These are phyloP conservation scores for Oryzias melastigma DNA, from an alignment of 2,113 vertebrate species.

Conservation along the genomic window DNA sequence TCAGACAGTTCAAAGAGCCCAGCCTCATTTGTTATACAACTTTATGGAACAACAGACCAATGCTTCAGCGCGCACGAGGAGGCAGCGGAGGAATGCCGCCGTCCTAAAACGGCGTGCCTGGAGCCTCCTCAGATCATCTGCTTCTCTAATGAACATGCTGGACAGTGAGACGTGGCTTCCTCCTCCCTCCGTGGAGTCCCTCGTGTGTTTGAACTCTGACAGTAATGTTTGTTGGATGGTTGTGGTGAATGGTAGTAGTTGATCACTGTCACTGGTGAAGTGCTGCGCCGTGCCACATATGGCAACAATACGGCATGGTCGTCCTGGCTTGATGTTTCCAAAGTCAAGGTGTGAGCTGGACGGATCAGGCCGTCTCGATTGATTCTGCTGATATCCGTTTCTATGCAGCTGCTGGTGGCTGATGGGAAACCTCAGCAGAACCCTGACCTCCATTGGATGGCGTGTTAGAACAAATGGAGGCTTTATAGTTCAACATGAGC, in stretches of 20 bases:
- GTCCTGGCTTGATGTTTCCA: constrained; percentile 69
- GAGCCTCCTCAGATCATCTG: constrained; percentile 57
- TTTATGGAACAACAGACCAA: constrained; percentile 74
- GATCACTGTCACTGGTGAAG: constrained; percentile 72
- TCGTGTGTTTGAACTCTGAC: constrained; percentile 59
- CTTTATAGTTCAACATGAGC: too few relatives aligned
- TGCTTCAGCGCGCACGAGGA: constrained; percentile 62
- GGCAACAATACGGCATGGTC: constrained; percentile 80
- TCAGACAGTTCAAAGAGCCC: constrained; percentile 80
- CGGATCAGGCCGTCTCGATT: constrained; percentile 64
- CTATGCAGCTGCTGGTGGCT: constrained; percentile 42
- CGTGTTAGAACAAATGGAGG: too few relatives aligned
- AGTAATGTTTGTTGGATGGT: constrained; percentile 58
- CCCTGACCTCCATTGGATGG: neutral
- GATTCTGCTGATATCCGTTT: constrained; percentile 53
- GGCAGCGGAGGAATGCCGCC: constrained; percentile 59
- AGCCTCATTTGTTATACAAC: constrained; percentile 81
- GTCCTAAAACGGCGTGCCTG: constrained; percentile 44
- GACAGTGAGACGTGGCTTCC: constrained; percentile 24
- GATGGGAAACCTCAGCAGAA: constrained; percentile 58
- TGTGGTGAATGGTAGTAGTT: constrained; percentile 63
- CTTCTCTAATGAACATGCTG: constrained; percentile 61
- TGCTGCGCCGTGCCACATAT: constrained; percentile 76
- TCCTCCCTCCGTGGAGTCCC: constrained; percentile 36
- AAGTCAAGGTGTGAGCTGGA: constrained; percentile 71